Evolutionary conservation across 2,113 vertebrate species (phyloP).

Genomic region (Ciconia boyciana): DNA sequence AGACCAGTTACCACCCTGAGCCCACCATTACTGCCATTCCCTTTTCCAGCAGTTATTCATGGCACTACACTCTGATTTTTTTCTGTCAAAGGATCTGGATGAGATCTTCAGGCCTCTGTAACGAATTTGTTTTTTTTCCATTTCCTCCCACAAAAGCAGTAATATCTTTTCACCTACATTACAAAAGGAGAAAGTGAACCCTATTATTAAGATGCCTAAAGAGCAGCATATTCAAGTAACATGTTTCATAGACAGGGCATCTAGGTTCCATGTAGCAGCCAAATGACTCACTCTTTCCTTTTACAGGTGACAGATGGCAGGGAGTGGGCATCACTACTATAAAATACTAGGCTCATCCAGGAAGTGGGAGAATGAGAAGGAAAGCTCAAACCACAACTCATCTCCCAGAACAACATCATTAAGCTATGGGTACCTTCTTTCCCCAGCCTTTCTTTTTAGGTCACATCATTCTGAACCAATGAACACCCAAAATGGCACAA

Average conservation of each 20-base stretch:
- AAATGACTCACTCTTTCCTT: neutral
- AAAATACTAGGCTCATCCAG: neutral
- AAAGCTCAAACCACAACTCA: neutral
- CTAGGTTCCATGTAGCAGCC: neutral
- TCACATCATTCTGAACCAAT: neutral
- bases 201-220: neutral
- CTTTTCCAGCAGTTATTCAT: neutral
- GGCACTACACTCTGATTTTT: neutral
- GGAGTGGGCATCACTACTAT: neutral
- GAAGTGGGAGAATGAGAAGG: neutral
- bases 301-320: neutral
- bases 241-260: neutral
- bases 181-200: neutral
- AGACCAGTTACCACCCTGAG: neutral
- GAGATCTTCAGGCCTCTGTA: neutral
- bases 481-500: neutral
- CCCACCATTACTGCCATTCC: neutral
- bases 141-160: neutral
- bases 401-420: neutral
- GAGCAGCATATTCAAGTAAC: neutral
- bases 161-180: neutral
- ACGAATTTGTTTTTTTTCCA: neutral
- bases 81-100: neutral
- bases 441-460: neutral
- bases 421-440: neutral